These are phyloP conservation scores for Ifrita kowaldi DNA, from an alignment of 2,113 vertebrate genomes.

Conservation along the genomic window DNA sequence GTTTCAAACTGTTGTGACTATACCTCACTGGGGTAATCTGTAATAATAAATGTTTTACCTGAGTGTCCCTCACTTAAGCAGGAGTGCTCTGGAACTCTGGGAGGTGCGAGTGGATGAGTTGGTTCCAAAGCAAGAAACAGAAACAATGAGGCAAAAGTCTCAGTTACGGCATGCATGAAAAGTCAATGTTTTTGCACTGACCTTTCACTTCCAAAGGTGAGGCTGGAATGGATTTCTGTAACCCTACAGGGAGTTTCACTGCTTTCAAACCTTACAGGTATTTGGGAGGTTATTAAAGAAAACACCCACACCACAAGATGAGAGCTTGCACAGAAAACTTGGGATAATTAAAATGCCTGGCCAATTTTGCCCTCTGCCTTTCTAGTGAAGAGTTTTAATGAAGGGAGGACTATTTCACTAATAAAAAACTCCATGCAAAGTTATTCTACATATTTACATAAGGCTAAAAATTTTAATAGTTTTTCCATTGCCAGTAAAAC, in stretches of 20 bases:
- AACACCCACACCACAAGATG: slow-evolving; percentile 69
- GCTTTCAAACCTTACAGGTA: slow-evolving; percentile 65
- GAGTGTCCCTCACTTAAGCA: not conserved
- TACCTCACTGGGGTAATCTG: not conserved
- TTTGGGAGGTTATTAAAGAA: slow-evolving; percentile 70
- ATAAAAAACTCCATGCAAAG: not conserved
- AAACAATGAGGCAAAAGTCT: not conserved
- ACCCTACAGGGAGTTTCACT: slow-evolving; percentile 51
- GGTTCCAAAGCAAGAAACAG: not conserved
- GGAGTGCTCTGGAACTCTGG: not conserved
- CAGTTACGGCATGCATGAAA: slow-evolving; percentile 10
- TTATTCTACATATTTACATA: not conserved
- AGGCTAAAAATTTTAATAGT: not conserved
- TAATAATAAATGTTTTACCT: not conserved
- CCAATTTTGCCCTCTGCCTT: not conserved
- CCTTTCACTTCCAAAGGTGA: slow-evolving; percentile 71
- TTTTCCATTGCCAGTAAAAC: not conserved
- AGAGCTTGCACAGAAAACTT: slow-evolving; percentile 62
- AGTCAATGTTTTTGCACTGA: slow-evolving; percentile 44
- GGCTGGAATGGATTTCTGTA: slow-evolving; percentile 56
- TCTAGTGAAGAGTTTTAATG: not conserved
- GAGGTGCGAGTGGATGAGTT: not conserved
- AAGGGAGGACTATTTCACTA: not conserved
- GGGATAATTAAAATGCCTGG: slow-evolving; percentile 61
- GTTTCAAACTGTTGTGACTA: not conserved